These are phyloP conservation scores for Drosophila lacertosa DNA, from an alignment of 1,140 invertebrate genomes.

Conservation along the genomic window DNA sequence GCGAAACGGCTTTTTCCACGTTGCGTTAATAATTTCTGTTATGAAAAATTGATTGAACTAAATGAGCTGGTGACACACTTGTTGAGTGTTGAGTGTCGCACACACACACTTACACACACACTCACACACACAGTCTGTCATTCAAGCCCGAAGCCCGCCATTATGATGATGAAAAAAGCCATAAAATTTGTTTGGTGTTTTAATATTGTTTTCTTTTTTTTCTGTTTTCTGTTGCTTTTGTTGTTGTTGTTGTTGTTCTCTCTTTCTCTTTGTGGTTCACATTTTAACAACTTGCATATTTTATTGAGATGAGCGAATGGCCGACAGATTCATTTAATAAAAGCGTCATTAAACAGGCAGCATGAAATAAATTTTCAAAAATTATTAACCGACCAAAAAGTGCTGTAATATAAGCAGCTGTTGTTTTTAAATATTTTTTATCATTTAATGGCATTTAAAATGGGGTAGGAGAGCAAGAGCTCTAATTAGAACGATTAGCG, in stretches of 20 bases:
- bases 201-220: constrained; percentile 14
- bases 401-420: constrained; percentile 27
- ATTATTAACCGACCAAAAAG: constrained; percentile 47
- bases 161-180: constrained; percentile 63
- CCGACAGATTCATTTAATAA: constrained; percentile 66
- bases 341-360: constrained; percentile 65
- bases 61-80: constrained; percentile 82
- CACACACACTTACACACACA: constrained; percentile 15
- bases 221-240: not conserved
- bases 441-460: constrained; percentile 70
- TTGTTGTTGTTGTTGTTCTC: not conserved
- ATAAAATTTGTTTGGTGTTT: constrained; percentile 62
- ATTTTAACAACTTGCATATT: constrained; percentile 68
- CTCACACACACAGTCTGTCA: constrained; percentile 2
- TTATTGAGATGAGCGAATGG: constrained; percentile 43
- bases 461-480: constrained; percentile 20
- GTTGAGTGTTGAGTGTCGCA: constrained; percentile 61
- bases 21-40: constrained; percentile 80
- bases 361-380: constrained; percentile 59
- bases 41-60: constrained; percentile 81
- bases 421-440: constrained; percentile 32
- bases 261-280: constrained; percentile 9
- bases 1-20: constrained; percentile 48
- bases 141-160: constrained; percentile 1
- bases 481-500: constrained; percentile 29